Percentiles rank a stretch among this genome's conserved stretches.
phyloP scores from a whole-genome alignment of 1,140 invertebrate genomes.

The Hylaeus volcanicus region DNA sequence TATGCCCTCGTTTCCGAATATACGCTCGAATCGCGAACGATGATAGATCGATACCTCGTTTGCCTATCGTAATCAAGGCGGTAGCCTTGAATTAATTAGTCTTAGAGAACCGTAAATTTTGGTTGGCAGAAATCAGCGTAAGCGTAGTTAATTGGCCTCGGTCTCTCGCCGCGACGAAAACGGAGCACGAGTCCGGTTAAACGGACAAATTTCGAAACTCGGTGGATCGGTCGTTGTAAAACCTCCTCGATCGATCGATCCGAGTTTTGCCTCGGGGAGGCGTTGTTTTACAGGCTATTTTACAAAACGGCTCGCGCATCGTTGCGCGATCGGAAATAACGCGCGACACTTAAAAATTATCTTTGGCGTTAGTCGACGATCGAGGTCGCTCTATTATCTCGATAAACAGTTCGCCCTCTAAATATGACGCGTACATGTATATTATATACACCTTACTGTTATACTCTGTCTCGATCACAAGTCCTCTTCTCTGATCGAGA shows the following conservation, averaged over 20 bases:
- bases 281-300: conserved; percentile 22
- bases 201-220: neutral
- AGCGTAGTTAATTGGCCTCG: conserved; percentile 60
- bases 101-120: conserved; percentile 26
- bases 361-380: conserved; percentile 19
- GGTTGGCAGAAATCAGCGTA: conserved; percentile 56
- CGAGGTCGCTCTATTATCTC: conserved; percentile 21
- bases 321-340: conserved; percentile 21
- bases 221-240: conserved; percentile 18
- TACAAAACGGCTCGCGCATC: neutral
- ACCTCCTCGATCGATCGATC: conserved; percentile 7
- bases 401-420: conserved; percentile 36
- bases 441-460: conserved; percentile 33
- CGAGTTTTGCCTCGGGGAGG: neutral
- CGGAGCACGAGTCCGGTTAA: neutral
- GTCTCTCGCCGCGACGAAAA: conserved; percentile 33
- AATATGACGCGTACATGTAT: conserved; percentile 44
- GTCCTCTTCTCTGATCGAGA: neutral
- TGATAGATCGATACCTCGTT: neutral
- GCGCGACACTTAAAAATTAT: conserved; percentile 25
- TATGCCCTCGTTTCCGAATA: conserved; percentile 28
- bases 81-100: conserved; percentile 35
- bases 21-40: neutral
- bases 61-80: conserved; percentile 9
- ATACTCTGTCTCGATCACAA: conserved; percentile 26